phyloP scores from a whole-genome alignment of 1,140 invertebrate species.

The Drosophila arawakana region DNA sequence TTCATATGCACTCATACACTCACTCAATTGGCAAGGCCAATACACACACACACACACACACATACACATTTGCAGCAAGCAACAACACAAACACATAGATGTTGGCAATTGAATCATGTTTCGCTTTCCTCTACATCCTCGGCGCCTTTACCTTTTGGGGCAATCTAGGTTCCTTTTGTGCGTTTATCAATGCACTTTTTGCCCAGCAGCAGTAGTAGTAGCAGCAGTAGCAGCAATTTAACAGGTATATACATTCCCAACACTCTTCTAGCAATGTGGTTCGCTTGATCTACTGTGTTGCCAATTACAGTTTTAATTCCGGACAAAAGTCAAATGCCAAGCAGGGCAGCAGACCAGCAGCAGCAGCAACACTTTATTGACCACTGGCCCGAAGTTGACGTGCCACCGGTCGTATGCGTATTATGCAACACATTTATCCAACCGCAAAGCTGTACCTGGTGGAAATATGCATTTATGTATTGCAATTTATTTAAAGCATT shows the following conservation, averaged over 20 bases:
- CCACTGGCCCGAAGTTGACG: constrained; percentile 25
- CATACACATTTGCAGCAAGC: neutral
- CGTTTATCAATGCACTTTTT: constrained; percentile 47
- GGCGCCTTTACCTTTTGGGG: too few relatives aligned
- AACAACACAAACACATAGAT: neutral
- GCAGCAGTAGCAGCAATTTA: neutral
- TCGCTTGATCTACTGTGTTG: constrained; percentile 47
- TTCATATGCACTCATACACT: constrained; percentile 22
- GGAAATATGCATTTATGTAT: neutral
- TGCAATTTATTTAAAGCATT: neutral
- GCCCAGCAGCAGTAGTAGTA: constrained; percentile 22
- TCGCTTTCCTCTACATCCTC: constrained; percentile 1
- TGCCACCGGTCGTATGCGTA: constrained; percentile 53
- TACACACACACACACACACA: constrained; percentile 35
- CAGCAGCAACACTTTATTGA: constrained; percentile 19
- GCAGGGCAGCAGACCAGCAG: constrained; percentile 26
- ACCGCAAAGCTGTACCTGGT: neutral
- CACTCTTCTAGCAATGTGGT: constrained; percentile 19
- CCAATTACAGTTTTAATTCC: constrained; percentile 53
- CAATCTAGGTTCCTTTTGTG: constrained; percentile 47
- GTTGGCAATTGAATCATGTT: constrained; percentile 78
- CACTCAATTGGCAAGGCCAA: constrained; percentile 22
- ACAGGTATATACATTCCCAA: neutral
- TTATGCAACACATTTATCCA: constrained; percentile 41
- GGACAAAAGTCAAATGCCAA: constrained; percentile 51